Base-by-base conservation (phyloP, 2,113 vertebrate genomes). In the Parus major region DNA sequence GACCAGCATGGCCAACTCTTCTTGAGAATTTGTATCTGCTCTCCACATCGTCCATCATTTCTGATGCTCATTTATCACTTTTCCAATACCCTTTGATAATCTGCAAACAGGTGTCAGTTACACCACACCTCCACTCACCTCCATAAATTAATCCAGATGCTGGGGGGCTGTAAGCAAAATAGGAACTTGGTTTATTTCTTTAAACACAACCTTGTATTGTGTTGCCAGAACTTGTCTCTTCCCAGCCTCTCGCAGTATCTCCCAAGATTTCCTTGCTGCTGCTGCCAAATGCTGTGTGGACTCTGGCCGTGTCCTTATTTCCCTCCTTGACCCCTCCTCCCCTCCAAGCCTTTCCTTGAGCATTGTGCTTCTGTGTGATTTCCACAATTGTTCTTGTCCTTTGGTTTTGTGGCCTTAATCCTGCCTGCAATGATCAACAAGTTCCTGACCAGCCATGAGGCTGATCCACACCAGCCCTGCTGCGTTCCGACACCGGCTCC, bases 361-460 rank as follows among this genome's bases (percentile, higher is more conserved):
- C 50, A 23, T 78, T 86, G 72, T 88, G 64, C 88, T 75, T 14
- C 63, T 28, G 15, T 44, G 52, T 47, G 49, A 56, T 94, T 94
- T 68, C 82, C 64, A 5, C 20, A 2, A 4, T 23, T 64, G 81
- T 86, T 85, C 71, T 47, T 55, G 77, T 90, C 87, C 82, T 90
- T 86, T 49, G 61, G 31, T 88, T 92, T 72, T 69, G 36, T 88
- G 90, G 20, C 92, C 72, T 82, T 68, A 65, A 75, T 96, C 93
- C 77, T 75, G 52, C 68, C 82, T 1, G 0, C 21, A 2, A 23
- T 22, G 88, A 53, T 90, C 90, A 39, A 17, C 60, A 8, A 71
- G 95, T 88, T 77, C 70, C 83, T 91, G 29, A 11, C 2, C 4
- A 92, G 91, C 87, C 76, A 1, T 3, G 23, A 44, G 56, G 71